These are phyloP conservation scores for Allygus modestus DNA, from an alignment of 2,888 invertebrate genomes.

Conservation along the genomic window DNA sequence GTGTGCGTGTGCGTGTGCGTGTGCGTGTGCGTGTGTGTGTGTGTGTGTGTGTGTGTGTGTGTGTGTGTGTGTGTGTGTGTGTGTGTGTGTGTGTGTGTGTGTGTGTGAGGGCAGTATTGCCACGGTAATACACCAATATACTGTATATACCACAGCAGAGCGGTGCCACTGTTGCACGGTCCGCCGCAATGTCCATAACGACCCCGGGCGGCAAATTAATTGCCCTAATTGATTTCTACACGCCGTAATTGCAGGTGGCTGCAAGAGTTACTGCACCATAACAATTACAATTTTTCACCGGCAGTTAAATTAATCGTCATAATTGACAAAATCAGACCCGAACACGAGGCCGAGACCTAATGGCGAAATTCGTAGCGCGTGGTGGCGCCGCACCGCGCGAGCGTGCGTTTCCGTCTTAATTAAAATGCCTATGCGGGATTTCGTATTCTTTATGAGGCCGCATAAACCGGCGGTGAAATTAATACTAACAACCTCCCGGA, in stretches of 20 bases:
- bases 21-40: no score
- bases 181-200: conserved; percentile 6
- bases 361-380: conserved; percentile 4
- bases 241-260: conserved; percentile 39
- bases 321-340: conserved; percentile 22
- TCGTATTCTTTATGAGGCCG: conserved; percentile 45
- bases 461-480: conserved; percentile 51
- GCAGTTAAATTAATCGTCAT: conserved; percentile 22
- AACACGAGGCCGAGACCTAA: background rate
- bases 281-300: conserved; percentile 49
- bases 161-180: background rate
- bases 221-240: conserved; percentile 55
- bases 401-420: conserved; percentile 42
- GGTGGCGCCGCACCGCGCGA: background rate
- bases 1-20: no score
- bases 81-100: no score
- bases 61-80: no score
- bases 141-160: no score
- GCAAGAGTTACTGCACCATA: conserved; percentile 33
- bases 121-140: no score
- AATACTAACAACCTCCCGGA: conserved; percentile 46
- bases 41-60: no score
- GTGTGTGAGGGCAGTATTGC: no score
- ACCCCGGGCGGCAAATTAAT: conserved; percentile 40
- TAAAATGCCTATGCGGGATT: conserved; percentile 52